phyloP scores from a whole-genome alignment of 2,113 vertebrate genomes.

The Seriola rivoliana region DNA sequence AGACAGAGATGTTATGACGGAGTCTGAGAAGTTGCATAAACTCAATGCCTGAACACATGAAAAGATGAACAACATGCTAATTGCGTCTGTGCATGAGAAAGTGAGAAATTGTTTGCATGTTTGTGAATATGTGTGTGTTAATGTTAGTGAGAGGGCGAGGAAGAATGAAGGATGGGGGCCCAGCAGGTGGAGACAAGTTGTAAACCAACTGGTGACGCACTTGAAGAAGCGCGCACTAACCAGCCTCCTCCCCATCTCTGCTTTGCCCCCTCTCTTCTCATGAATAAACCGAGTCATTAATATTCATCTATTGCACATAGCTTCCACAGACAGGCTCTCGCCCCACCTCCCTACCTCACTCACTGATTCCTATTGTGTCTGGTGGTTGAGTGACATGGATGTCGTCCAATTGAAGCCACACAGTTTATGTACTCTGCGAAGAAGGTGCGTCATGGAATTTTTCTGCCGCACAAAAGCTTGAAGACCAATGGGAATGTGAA shows the following conservation, averaged over 20 bases:
- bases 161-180: neutral
- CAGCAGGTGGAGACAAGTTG: constrained; percentile 68
- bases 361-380: constrained; percentile 5
- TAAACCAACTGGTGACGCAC: constrained; percentile 72
- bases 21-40: constrained; percentile 17
- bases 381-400: constrained; percentile 56
- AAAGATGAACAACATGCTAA: constrained; percentile 30
- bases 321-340: constrained; percentile 15
- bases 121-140: neutral
- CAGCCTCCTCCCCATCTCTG: constrained; percentile 27
- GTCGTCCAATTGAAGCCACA: constrained; percentile 62
- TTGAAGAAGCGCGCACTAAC: constrained; percentile 16
- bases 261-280: constrained; percentile 43
- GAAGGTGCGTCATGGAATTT: constrained; percentile 73
- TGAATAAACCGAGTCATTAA: constrained; percentile 56
- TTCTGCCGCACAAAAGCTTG: constrained; percentile 63
- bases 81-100: constrained; percentile 33
- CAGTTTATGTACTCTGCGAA: constrained; percentile 32
- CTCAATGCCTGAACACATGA: neutral
- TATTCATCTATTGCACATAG: constrained; percentile 60
- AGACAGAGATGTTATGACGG: constrained; percentile 10
- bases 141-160: neutral
- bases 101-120: constrained; percentile 29
- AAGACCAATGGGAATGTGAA: constrained; percentile 66
- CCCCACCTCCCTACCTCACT: constrained; percentile 34